A percentile compares a stretch with the other conserved stretches of the same genome.
Evolutionary conservation across 2,113 vertebrate genomes (phyloP).

Genomic region (Crotalus horridus): DNA sequence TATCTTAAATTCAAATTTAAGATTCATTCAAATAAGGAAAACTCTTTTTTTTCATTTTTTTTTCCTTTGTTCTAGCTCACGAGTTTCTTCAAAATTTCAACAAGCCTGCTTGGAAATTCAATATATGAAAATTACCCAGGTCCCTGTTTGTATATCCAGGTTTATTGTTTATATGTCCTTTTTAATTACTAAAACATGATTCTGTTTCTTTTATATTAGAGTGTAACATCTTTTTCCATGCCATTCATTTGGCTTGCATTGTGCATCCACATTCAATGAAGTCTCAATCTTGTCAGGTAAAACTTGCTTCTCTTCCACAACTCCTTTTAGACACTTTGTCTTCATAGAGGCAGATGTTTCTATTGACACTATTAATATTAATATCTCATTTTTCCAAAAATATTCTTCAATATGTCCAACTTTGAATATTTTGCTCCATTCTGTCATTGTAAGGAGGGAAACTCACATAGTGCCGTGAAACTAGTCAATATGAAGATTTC

Average conservation of each 20-base stretch:
- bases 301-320: not conserved
- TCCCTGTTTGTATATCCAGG: not conserved
- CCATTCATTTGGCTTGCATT: not conserved
- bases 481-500: not conserved
- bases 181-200: not conserved
- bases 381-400: not conserved
- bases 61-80: not conserved
- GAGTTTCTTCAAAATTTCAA: not conserved
- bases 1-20: not conserved
- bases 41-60: not conserved
- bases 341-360: not conserved
- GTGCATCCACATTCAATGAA: not conserved
- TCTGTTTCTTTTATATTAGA: not conserved
- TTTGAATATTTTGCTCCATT: not conserved
- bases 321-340: not conserved
- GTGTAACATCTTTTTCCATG: not conserved
- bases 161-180: not conserved
- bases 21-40: not conserved
- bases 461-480: not conserved
- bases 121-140: not conserved
- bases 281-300: not conserved
- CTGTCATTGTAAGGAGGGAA: not conserved
- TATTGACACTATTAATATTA: not conserved
- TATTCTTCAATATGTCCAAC: not conserved
- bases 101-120: not conserved